A percentile compares a stretch with the other conserved stretches of the same genome.
Conservation (phyloP, 92 coral and sea anemone species). For the Scolanthus callimorphus region DNA sequence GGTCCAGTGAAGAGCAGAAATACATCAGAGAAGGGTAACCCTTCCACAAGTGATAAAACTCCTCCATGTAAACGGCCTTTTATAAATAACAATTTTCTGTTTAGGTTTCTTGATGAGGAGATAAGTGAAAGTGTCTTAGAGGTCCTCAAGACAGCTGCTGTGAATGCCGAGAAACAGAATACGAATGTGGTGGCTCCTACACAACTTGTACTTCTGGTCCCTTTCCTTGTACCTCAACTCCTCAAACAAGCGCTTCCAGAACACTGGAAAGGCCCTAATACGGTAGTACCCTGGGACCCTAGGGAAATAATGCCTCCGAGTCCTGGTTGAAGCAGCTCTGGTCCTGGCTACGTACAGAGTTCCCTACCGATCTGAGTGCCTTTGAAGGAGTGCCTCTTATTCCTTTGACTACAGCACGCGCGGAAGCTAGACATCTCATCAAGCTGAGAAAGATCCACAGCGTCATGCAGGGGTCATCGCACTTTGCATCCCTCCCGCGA, state of each 20-base stretch:
- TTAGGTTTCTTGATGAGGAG: conserved; percentile 71
- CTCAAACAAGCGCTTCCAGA: conserved; percentile 64
- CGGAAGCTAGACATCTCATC: conserved; percentile 49
- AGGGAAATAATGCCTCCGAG: conserved; percentile 48
- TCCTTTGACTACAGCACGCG: conserved; percentile 41
- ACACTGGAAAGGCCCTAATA: conserved; percentile 58
- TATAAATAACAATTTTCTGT: too few species aligned
- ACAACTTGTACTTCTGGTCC: conserved; percentile 65
- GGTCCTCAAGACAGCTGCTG: conserved; percentile 47
- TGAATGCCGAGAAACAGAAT: conserved; percentile 38
- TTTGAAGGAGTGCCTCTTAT: conserved; percentile 85
- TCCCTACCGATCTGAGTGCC: conserved; percentile 63
- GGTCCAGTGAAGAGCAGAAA: too few species aligned
- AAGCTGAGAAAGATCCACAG: conserved; percentile 58
- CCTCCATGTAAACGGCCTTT: too few species aligned
- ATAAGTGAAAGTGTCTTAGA: conserved; percentile 42
- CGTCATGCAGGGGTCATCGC: conserved; percentile 77
- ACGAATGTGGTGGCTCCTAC: conserved; percentile 37
- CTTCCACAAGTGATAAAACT: too few species aligned
- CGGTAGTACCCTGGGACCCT: conserved; percentile 75
- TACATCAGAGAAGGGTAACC: too few species aligned
- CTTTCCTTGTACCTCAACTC: conserved; percentile 70
- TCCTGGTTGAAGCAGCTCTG: conserved; percentile 83
- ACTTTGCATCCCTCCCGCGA: conserved; percentile 81
- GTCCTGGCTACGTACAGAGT: conserved; percentile 89